Base-by-base conservation (phyloP, 2,113 vertebrate species). In the Otolemur garnettii region DNA sequence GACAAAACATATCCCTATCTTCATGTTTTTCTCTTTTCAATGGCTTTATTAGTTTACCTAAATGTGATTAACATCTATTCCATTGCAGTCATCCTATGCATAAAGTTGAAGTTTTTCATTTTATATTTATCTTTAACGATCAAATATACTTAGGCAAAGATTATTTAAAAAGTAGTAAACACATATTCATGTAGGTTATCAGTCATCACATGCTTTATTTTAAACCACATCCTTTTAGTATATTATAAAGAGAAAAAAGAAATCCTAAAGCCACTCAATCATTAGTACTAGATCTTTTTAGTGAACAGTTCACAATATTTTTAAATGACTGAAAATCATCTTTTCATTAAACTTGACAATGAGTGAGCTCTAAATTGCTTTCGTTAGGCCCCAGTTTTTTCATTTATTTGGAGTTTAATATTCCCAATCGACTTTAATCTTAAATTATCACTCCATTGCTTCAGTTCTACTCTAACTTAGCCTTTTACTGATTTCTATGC, bases 311-410 rank as follows among this genome's bases (percentile, higher is more conserved):
- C 33, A 83, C 59, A 80, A 35, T 87, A 66, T 64, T 95, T 38
- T 38, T 38, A 91, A 96, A 26, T 60, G 33, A 78, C 3, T 95
- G 21, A 75, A 60, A 97, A 82, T 0, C 30, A 90, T 14, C 45
- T 55, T 87, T 96, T 95, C 17, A 71, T 91, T 88, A 83, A 78
- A 94, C 22, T 87, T 94, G 42, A 21, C 57, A 96, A 53, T 69
- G 62, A 74, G 64, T 84, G 53, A 74, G 26, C 38, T 75, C 53
- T 90, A 79, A 81, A 81, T 59, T 84, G 22, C 60, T 79, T 85
- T 78, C 42, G 57, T 30, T 22, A 17, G 82, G 45, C 21, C 7
- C 15, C 53, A 38, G 9, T 62, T 75, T 80, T 90, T 92, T 57
- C 5, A 71, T 55, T 82, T 77, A 57, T 64, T 86, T 89, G 59